These are phyloP conservation scores for Lasioglossum marginatum DNA, from an alignment of 2,888 invertebrate species.

Conservation along the genomic window DNA sequence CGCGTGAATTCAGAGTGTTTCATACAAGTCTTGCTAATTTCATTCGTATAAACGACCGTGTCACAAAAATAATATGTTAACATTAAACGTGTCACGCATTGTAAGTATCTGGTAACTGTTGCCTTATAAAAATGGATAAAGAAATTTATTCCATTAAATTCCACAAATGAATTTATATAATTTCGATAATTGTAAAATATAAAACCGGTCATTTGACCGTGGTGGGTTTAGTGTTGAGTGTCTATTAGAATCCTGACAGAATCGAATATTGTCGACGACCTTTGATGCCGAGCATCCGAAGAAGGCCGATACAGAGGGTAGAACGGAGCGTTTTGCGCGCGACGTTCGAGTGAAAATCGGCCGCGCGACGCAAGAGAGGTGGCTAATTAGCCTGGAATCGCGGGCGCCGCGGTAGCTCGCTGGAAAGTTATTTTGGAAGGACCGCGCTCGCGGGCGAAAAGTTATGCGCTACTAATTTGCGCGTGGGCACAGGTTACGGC, in stretches of 20 bases:
- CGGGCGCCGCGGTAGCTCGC: not conserved
- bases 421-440: conserved; percentile 40
- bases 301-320: not conserved
- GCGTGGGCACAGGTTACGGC: conserved; percentile 52
- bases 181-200: too few relatives aligned
- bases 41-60: too few relatives aligned
- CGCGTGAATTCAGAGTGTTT: not conserved
- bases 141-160: too few relatives aligned
- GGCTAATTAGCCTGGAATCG: conserved; percentile 29
- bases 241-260: not conserved
- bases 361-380: not conserved
- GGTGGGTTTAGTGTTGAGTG: too few relatives aligned
- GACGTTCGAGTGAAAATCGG: not conserved
- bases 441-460: conserved; percentile 37
- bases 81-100: too few relatives aligned
- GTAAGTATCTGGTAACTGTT: too few relatives aligned
- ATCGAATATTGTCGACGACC: not conserved
- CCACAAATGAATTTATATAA: too few relatives aligned
- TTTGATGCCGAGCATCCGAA: not conserved
- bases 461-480: conserved; percentile 64
- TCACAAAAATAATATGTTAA: too few relatives aligned
- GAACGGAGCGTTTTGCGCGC: not conserved
- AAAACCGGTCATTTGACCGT: too few relatives aligned
- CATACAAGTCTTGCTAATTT: not conserved
- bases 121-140: too few relatives aligned